These are phyloP conservation scores for Clarias laeviceps DNA, from an alignment of 2,797 vertebrate species.

Conservation along the genomic window DNA sequence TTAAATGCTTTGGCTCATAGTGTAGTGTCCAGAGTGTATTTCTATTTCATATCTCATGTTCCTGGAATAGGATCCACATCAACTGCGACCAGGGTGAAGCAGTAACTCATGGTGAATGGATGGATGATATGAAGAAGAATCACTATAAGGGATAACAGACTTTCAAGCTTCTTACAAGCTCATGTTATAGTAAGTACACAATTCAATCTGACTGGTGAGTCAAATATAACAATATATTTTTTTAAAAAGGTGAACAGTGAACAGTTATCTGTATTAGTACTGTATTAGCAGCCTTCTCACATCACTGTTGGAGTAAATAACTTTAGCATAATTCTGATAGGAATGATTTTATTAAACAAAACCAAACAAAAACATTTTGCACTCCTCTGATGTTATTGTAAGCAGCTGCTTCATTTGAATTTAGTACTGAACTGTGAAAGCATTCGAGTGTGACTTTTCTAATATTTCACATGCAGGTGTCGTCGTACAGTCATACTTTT, in stretches of 20 bases:
- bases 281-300: not conserved
- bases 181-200: not conserved
- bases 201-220: not conserved
- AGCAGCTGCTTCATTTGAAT: not conserved
- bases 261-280: not conserved
- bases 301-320: not conserved
- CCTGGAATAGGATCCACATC: not conserved
- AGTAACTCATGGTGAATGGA: not conserved
- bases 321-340: not conserved
- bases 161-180: not conserved
- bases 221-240: too few species aligned
- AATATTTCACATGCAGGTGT: conserved; percentile 21
- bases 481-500: not conserved
- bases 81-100: not conserved
- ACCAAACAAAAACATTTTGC: not conserved
- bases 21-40: not conserved
- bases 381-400: not conserved
- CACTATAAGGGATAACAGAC: too few species aligned
- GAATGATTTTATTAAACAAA: not conserved
- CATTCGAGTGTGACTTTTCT: conserved; percentile 3
- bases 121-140: not conserved
- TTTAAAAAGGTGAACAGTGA: not conserved
- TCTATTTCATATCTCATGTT: not conserved
- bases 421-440: not conserved
- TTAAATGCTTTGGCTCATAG: not conserved